These are phyloP conservation scores for Coregonus ussuriensis DNA, from an alignment of 2,797 vertebrate species.

Conservation along the genomic window DNA sequence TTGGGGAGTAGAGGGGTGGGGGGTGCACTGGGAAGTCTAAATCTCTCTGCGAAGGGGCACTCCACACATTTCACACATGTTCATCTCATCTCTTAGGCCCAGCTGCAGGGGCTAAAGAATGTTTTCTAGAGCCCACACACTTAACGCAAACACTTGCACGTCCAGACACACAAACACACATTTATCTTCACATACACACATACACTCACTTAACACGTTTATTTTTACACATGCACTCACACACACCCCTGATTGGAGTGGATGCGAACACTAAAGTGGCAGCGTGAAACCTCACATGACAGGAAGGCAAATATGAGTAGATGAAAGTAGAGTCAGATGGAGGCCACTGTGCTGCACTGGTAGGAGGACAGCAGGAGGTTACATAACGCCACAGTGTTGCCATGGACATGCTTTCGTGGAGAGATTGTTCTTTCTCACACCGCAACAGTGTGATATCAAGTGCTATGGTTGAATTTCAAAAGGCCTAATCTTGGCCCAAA, in stretches of 20 bases:
- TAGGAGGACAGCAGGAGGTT: not conserved
- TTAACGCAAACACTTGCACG: too few species aligned
- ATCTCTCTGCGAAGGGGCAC: constrained; percentile 50
- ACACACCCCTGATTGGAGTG: not conserved
- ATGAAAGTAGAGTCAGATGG: not conserved
- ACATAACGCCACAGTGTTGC: not conserved
- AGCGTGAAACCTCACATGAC: constrained; percentile 7
- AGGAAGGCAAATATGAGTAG: not conserved
- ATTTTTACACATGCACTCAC: not conserved
- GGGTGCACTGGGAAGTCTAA: constrained; percentile 42
- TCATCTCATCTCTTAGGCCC: constrained; percentile 24
- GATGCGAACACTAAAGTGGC: not conserved
- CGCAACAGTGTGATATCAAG: not conserved
- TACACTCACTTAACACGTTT: not conserved
- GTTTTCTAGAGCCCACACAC: too few species aligned
- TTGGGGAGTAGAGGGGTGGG: constrained; percentile 7
- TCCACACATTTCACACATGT: constrained; percentile 52
- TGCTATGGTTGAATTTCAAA: not conserved
- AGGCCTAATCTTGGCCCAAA: not conserved
- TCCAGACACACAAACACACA: not conserved
- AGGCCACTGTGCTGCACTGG: not conserved
- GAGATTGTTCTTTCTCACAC: not conserved
- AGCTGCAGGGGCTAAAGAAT: constrained; percentile 19
- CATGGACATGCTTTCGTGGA: constrained; percentile 5
- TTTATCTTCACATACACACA: not conserved